Percentiles rank a stretch among this genome's conserved stretches.
These are phyloP conservation scores for Hippoglossus stenolepis DNA, from an alignment of 2,113 vertebrate genomes.

Conservation along the genomic window DNA sequence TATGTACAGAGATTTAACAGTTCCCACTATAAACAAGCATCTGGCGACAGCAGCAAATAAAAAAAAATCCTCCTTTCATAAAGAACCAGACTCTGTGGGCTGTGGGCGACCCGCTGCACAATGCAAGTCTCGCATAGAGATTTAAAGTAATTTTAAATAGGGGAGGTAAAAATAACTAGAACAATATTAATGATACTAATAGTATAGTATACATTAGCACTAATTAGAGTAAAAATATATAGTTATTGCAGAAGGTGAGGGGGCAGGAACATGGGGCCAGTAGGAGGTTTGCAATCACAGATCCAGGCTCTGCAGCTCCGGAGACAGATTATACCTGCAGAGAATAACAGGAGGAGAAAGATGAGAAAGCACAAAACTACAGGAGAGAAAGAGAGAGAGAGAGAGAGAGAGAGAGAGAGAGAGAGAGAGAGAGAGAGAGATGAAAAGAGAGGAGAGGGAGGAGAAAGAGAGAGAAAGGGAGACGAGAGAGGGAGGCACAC, in stretches of 20 bases:
- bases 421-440: background rate
- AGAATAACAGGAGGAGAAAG: background rate
- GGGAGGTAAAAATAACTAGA: too few relatives aligned
- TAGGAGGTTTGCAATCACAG: background rate
- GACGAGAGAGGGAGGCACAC: background rate
- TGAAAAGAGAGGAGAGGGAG: background rate
- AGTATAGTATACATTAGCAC: background rate
- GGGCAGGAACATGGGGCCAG: background rate
- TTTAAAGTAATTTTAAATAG: background rate
- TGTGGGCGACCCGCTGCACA: background rate
- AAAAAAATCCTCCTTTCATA: too few relatives aligned
- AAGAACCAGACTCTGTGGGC: too few relatives aligned
- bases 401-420: background rate
- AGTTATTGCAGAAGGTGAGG: background rate
- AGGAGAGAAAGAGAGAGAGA: background rate
- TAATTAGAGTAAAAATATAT: background rate
- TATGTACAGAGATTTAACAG: too few relatives aligned
- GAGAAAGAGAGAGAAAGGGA: background rate
- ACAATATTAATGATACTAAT: background rate
- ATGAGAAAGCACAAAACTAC: background rate
- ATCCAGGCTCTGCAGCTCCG: background rate
- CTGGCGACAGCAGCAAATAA: too few relatives aligned
- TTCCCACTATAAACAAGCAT: too few relatives aligned
- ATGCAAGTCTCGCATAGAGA: background rate
- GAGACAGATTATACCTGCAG: background rate